phyloP scores from a whole-genome alignment of 2,888 invertebrate genomes.

The Cyclophora punctaria region DNA sequence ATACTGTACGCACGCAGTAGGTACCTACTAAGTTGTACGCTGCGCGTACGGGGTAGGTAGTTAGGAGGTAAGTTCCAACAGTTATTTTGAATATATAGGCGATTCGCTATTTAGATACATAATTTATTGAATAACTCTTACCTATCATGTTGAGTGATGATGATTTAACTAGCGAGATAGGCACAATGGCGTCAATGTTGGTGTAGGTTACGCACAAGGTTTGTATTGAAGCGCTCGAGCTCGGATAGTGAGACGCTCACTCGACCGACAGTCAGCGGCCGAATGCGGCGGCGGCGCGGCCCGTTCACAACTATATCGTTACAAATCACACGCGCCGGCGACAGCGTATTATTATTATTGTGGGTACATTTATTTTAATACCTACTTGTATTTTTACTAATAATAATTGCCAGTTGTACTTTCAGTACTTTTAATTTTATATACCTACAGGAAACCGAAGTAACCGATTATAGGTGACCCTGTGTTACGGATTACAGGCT shows the following conservation, averaged over 20 bases:
- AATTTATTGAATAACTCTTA: conserved; percentile 34
- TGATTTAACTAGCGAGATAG: conserved; percentile 37
- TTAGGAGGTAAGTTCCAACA: too few species aligned
- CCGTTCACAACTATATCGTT: conserved; percentile 18
- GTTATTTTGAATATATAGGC: too few species aligned
- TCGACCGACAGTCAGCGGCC: conserved; percentile 53
- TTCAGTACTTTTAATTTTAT: too few species aligned
- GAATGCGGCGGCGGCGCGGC: conserved; percentile 46
- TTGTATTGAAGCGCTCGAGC: conserved; percentile 23
- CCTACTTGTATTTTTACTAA: too few species aligned
- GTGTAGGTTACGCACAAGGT: conserved; percentile 65
- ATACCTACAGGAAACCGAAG: too few species aligned
- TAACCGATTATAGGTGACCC: too few species aligned
- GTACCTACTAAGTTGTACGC: too few species aligned
- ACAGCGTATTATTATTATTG: conserved; percentile 9
- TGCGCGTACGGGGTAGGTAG: too few species aligned
- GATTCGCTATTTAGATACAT: not conserved
- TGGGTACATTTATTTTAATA: too few species aligned
- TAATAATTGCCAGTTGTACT: too few species aligned
- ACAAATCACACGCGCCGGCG: conserved; percentile 24
- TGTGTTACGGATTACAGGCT: too few species aligned
- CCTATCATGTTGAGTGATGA: conserved; percentile 65
- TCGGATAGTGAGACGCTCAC: conserved; percentile 38
- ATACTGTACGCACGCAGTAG: too few species aligned
- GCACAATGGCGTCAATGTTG: conserved; percentile 68